Percentiles rank a stretch among this genome's conserved stretches.
Evolutionary conservation across 2,888 invertebrate species (phyloP).

Genomic region (Drosophila multiciliata): DNA sequence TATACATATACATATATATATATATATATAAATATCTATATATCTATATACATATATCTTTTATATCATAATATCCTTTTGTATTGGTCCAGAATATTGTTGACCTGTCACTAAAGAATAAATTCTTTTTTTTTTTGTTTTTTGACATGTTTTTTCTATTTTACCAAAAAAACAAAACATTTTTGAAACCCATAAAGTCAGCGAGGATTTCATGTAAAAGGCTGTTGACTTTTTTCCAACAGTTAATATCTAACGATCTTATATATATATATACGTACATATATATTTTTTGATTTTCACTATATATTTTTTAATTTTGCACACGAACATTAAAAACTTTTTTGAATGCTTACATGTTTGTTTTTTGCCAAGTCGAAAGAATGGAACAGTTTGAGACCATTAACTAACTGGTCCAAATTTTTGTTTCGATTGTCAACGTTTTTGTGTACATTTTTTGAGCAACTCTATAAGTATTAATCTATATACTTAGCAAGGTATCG

Average conservation of each 20-base stretch:
- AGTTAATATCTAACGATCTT: slow-evolving; percentile 19
- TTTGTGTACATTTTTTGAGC: slow-evolving; percentile 61
- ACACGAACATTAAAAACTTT: slow-evolving; percentile 59
- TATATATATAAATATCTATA: slow-evolving; percentile 25
- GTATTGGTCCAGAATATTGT: slow-evolving; percentile 55
- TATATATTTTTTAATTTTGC: slow-evolving; percentile 59
- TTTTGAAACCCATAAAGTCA: slow-evolving; percentile 59
- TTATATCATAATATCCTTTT: slow-evolving; percentile 46
- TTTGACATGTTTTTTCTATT: slow-evolving; percentile 78
- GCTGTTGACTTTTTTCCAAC: slow-evolving; percentile 42
- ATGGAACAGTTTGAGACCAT: slow-evolving; percentile 30
- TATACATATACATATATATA: slow-evolving; percentile 6
- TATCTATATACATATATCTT: slow-evolving; percentile 42
- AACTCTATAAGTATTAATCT: slow-evolving; percentile 64
- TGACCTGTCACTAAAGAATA: slow-evolving; percentile 63
- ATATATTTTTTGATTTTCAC: slow-evolving; percentile 28
- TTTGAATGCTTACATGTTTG: slow-evolving; percentile 82
- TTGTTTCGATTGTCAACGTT: slow-evolving; percentile 34
- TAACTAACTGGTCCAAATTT: slow-evolving; percentile 15
- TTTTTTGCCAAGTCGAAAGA: slow-evolving; percentile 64
- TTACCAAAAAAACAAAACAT: slow-evolving; percentile 32
- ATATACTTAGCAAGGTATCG: slow-evolving; percentile 70
- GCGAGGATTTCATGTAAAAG: slow-evolving; percentile 66
- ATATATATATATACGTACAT: slow-evolving; percentile 45
- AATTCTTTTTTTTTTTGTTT: slow-evolving; percentile 70